Evolutionary conservation across 2,888 invertebrate genomes (phyloP), one percentile per base, ranked within the genome.

Genomic region (Papilio gigon): DNA sequence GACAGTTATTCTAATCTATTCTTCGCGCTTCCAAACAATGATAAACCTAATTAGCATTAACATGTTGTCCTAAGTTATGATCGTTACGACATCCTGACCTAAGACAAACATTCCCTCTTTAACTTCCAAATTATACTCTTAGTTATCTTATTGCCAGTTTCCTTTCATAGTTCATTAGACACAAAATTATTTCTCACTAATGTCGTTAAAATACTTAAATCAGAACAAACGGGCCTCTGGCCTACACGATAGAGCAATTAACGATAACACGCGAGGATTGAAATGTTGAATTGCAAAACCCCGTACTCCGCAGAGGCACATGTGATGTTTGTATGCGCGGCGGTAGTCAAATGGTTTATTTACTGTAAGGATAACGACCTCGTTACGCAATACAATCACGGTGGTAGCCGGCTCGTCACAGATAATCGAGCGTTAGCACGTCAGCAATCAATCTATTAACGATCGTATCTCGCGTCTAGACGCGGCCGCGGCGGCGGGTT

Each of bases 391-490:
- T 30, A 50, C 6, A 42, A 37, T 68, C 35, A 60, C 60, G 68
- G 56, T 70, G 61, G 70, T 70, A 69, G 70, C 66, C 70, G 72
- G 71, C 56, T 61, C 71, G 73, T 74, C 76, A 75, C 77, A 77
- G 72, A 79, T 75, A 77, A 73, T 74, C 73, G 75, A 74, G 70
- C 67, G 76, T 78, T 81, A 82, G 79, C 78, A 79, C 77, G 77
- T 77, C 79, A 80, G 80, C 81, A 81, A 80, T 80, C 81, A 78
- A 80, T 81, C 80, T 83, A 87, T 87, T 83, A 80, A 78, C 80
- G 83, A 84, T 83, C 82, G 84, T 84, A 84, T 84, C 83, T 85
- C 81, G 76, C 82, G 87, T 87, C 84, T 88, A 87, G 88, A 88
- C 88, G 82, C 80, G 47, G 20, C 44, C 44, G 80, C 83, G 82